phyloP scores from a whole-genome alignment of 2,888 invertebrate species.

The Diloba caeruleocephala region DNA sequence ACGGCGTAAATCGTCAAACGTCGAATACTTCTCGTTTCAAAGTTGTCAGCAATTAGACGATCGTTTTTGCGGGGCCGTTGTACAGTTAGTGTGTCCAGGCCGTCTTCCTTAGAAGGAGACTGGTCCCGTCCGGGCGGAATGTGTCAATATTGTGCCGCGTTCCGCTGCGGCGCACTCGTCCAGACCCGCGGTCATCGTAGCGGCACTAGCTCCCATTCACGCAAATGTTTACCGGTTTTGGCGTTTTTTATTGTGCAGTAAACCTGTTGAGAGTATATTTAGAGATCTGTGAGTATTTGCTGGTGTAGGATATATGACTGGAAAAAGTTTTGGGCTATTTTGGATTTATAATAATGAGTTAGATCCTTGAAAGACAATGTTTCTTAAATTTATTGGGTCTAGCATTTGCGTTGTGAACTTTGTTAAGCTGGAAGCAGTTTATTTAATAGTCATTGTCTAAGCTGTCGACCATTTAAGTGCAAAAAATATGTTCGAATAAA shows the following conservation, averaged over 20 bases:
- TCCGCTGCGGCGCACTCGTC: conserved; percentile 23
- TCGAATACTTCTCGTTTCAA: conserved; percentile 58
- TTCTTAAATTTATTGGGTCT: not conserved
- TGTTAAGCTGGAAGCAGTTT: not conserved
- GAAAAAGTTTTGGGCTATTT: conserved; percentile 13
- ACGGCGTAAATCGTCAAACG: conserved; percentile 43
- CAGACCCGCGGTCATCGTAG: conserved; percentile 48
- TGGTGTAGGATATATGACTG: conserved; percentile 11
- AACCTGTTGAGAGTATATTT: conserved; percentile 40
- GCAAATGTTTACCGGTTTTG: conserved; percentile 55
- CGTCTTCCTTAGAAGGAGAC: conserved; percentile 79
- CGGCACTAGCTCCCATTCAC: conserved; percentile 55
- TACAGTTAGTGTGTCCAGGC: conserved; percentile 80
- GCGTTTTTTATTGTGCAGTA: conserved; percentile 25
- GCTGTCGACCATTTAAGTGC: not conserved
- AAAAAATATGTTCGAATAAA: conserved; percentile 7
- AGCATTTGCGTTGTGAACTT: not conserved
- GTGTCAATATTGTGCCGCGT: conserved; percentile 74
- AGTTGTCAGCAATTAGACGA: conserved; percentile 74
- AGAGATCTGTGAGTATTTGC: conserved; percentile 20
- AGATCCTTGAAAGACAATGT: not conserved
- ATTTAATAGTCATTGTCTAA: not conserved
- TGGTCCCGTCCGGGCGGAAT: conserved; percentile 73
- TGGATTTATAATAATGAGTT: not conserved
- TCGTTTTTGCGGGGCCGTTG: conserved; percentile 69